These are phyloP conservation scores for Imbricaverruca yamaguchii DNA, from an alignment of 2,888 invertebrate species.

Conservation along the genomic window DNA sequence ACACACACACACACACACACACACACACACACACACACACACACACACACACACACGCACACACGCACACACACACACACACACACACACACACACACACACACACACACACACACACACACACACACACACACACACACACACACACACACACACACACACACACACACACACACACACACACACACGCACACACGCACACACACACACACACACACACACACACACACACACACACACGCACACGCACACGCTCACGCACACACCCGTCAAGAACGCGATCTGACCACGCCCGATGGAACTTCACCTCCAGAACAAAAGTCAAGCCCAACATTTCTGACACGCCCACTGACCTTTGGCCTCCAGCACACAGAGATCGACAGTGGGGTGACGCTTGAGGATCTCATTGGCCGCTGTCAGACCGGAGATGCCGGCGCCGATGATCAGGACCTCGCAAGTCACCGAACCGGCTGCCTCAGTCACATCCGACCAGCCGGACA, in stretches of 20 bases:
- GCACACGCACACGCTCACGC: background rate
- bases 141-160: too few relatives aligned
- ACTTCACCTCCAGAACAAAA: too few relatives aligned
- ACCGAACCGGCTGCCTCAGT: background rate
- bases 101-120: too few relatives aligned
- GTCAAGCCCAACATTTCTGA: too few relatives aligned
- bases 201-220: background rate
- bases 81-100: too few relatives aligned
- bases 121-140: too few relatives aligned
- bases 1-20: too few relatives aligned
- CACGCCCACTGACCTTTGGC: slow-evolving; percentile 39
- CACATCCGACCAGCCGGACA: background rate
- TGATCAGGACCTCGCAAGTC: slow-evolving; percentile 33
- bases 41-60: too few relatives aligned
- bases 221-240: background rate
- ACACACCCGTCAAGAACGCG: background rate
- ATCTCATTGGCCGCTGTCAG: slow-evolving; percentile 41
- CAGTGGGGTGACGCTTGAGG: slow-evolving; percentile 36
- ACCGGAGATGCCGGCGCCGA: slow-evolving; percentile 36
- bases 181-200: too few relatives aligned
- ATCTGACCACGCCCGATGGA: background rate
- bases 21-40: too few relatives aligned
- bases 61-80: too few relatives aligned
- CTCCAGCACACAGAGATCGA: slow-evolving; percentile 41
- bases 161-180: too few relatives aligned